phyloP scores from a whole-genome alignment of 1,140 invertebrate genomes.

The Penaeus vannamei region DNA sequence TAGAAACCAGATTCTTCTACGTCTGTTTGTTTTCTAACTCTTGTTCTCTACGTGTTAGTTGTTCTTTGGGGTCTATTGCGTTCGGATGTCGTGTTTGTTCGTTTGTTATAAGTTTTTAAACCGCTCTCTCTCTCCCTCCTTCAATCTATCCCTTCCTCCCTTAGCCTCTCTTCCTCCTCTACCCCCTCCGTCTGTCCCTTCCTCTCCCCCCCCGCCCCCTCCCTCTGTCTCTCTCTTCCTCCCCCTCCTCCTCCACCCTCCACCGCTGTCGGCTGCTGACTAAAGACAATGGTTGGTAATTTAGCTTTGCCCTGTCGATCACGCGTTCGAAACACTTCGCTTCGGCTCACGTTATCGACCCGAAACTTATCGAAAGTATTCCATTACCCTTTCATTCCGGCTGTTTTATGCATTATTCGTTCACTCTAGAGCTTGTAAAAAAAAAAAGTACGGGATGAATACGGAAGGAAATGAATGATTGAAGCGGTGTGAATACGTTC shows the following conservation, averaged over 20 bases:
- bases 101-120: no score
- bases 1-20: no score
- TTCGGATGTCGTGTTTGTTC: no score
- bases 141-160: not conserved
- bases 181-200: not conserved
- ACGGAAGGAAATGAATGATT: not conserved
- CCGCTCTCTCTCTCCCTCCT: not conserved
- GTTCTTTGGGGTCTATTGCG: no score
- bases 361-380: no score
- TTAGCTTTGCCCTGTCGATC: constrained; percentile 59
- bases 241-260: not conserved
- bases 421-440: not conserved
- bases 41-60: no score
- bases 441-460: not conserved
- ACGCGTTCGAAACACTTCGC: constrained; percentile 40
- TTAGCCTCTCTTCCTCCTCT: not conserved
- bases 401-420: not conserved
- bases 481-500: not conserved
- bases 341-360: not conserved
- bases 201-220: not conserved
- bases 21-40: no score
- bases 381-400: not conserved
- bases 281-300: constrained; percentile 59
- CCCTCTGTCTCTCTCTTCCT: not conserved
- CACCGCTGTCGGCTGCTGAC: constrained; percentile 14